Evolutionary conservation across 1,140 invertebrate species (phyloP).

Genomic region (Planococcus citri): DNA sequence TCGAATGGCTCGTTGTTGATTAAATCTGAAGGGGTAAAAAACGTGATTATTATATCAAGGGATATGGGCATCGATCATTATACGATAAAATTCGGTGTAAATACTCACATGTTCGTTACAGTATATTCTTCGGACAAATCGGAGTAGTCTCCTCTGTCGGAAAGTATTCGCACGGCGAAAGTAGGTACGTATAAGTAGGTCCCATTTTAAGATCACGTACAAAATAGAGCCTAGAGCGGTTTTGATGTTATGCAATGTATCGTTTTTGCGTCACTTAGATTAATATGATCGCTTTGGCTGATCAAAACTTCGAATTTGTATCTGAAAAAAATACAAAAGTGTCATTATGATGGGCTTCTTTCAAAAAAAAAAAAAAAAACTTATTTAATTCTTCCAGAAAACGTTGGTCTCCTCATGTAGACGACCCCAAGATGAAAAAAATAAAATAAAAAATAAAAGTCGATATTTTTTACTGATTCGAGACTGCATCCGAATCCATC

Average conservation of each 20-base stretch:
- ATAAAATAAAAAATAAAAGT: no score
- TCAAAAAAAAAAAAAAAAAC: no score
- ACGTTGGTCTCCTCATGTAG: no score
- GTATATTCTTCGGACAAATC: slow-evolving; percentile 44
- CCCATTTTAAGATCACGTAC: slow-evolving; percentile 39
- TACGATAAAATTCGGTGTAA: slow-evolving; percentile 46
- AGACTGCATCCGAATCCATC: no score
- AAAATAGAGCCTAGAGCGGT: slow-evolving; percentile 38
- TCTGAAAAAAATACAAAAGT: slow-evolving; percentile 31
- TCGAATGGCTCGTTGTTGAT: slow-evolving; percentile 36
- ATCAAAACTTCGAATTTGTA: slow-evolving; percentile 51
- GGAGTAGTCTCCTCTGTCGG: slow-evolving; percentile 49
- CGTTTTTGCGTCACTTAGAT: slow-evolving; percentile 36
- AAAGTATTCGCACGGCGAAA: slow-evolving; percentile 49
- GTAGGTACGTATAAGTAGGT: slow-evolving; percentile 42
- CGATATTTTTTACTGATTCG: no score
- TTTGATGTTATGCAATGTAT: slow-evolving; percentile 33
- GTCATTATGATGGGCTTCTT: background rate
- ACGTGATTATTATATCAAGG: slow-evolving; percentile 23
- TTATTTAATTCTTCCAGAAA: no score
- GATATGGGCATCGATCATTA: slow-evolving; percentile 59
- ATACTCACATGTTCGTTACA: slow-evolving; percentile 30
- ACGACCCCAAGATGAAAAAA: no score
- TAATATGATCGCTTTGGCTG: slow-evolving; percentile 42
- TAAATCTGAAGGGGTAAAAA: slow-evolving; percentile 34